Evolutionary conservation across 2,113 vertebrate genomes (phyloP).

Genomic region (Gracilinanus agilis): DNA sequence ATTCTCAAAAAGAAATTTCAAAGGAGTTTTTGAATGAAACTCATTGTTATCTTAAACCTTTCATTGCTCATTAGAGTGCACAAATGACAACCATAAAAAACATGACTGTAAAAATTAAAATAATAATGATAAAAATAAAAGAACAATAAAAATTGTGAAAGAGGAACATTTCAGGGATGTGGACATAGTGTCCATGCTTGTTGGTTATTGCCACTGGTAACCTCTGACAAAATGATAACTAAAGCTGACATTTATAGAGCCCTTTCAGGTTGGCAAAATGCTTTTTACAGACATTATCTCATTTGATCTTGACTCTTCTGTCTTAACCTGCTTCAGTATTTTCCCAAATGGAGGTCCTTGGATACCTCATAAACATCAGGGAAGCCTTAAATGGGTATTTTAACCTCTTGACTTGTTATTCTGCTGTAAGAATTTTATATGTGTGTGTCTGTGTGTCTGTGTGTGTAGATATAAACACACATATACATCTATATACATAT

Average conservation of each 20-base stretch:
- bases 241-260: not conserved
- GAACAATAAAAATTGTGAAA: not conserved
- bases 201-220: not conserved
- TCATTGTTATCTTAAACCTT: not conserved
- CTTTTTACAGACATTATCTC: not conserved
- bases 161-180: not conserved
- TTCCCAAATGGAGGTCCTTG: not conserved
- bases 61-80: not conserved
- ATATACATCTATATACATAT: not conserved
- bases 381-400: not conserved
- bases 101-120: not conserved
- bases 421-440: too few relatives aligned
- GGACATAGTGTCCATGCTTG: not conserved
- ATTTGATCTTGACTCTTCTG: not conserved
- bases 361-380: not conserved
- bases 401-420: conserved; percentile 6
- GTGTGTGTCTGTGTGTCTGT: not conserved
- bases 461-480: not conserved
- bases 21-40: not conserved
- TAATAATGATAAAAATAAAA: not conserved
- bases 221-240: not conserved
- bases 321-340: not conserved
- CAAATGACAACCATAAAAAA: not conserved
- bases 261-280: not conserved
- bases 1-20: not conserved